phyloP scores from a whole-genome alignment of 2,797 vertebrate species.

The Phylloscopus collybita region DNA sequence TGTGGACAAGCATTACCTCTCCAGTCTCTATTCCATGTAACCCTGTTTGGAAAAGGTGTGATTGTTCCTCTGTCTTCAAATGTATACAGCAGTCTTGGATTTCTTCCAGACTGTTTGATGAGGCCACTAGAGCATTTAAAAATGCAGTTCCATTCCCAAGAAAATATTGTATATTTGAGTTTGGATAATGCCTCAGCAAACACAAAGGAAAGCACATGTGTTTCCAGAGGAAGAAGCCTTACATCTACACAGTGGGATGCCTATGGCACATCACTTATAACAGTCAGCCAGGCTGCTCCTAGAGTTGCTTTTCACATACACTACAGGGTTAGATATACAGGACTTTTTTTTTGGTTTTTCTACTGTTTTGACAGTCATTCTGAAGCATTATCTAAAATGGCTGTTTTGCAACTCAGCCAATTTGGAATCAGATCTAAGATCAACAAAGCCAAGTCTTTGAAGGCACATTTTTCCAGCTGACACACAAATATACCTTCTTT shows the following conservation, averaged over 20 bases:
- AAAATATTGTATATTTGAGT: neutral
- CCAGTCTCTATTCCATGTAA: neutral
- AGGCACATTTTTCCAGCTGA: slow-evolving; percentile 47
- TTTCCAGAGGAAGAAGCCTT: slow-evolving; percentile 1
- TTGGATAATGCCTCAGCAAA: slow-evolving; percentile 1
- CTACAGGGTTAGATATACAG: neutral
- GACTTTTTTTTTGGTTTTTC: neutral
- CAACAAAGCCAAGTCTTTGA: neutral
- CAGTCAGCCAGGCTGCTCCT: neutral
- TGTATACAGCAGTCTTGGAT: neutral
- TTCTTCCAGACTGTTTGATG: neutral
- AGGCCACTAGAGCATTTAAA: neutral
- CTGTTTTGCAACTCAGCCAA: slow-evolving; percentile 19
- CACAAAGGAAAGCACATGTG: neutral
- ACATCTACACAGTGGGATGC: slow-evolving; percentile 7
- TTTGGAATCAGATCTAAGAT: slow-evolving; percentile 44
- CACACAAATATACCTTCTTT: slow-evolving; percentile 34
- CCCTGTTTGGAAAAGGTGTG: neutral
- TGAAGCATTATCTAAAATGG: slow-evolving; percentile 20
- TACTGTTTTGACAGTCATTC: slow-evolving; percentile 10
- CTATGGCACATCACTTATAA: neutral
- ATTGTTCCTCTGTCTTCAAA: neutral
- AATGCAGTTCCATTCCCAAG: neutral
- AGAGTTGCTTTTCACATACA: neutral
- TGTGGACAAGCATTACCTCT: neutral